Conservation (phyloP, 2,113 vertebrate genomes). For the Rhea americana region DNA sequence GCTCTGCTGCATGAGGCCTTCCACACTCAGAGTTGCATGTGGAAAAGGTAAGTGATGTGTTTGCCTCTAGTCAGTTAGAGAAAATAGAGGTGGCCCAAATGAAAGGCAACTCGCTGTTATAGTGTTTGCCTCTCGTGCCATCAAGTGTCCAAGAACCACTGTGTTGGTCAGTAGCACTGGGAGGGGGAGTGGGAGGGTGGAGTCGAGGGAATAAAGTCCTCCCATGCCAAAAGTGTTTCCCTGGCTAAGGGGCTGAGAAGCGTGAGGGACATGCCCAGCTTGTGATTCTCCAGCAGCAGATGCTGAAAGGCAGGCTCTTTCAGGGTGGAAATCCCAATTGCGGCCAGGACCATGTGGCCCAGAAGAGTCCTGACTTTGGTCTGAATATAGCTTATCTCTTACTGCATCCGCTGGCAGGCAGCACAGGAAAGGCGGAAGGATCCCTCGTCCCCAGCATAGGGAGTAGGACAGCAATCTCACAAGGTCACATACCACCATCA, state of each 20-base stretch:
- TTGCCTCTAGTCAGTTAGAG: not conserved
- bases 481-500: rapidly evolving
- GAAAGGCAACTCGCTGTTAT: not conserved
- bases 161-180: not conserved
- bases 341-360: not conserved
- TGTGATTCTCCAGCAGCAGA: not conserved
- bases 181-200: not conserved
- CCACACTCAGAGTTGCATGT: not conserved
- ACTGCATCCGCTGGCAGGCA: rapidly evolving
- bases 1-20: rapidly evolving
- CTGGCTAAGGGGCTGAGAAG: not conserved
- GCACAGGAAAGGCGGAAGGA: rapidly evolving
- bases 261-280: rapidly evolving
- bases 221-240: not conserved
- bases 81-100: not conserved
- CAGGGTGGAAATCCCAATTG: not conserved
- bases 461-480: not conserved
- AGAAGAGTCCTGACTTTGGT: rapidly evolving
- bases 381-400: not conserved
- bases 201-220: not conserved
- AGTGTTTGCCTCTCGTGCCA: rapidly evolving
- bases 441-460: rapidly evolving
- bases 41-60: not conserved
- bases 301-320: not conserved
- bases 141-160: rapidly evolving